phyloP scores from a whole-genome alignment of 2,888 invertebrate genomes.

The Oscheius sp. region DNA sequence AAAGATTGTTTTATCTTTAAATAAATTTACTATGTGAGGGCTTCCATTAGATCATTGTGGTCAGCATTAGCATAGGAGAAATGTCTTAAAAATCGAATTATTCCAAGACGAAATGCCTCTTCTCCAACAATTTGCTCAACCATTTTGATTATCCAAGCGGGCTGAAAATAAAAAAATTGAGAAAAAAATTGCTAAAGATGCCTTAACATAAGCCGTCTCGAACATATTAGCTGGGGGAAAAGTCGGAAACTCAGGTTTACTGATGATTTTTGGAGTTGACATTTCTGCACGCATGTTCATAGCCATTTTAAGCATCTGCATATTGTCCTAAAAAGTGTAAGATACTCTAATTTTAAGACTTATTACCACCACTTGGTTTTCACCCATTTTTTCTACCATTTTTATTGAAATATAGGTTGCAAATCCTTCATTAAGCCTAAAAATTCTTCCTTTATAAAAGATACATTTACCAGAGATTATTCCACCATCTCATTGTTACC shows the following conservation, averaged over 20 bases:
- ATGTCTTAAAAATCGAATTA: slow-evolving; percentile 44
- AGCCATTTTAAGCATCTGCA: not conserved
- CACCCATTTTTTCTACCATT: slow-evolving; percentile 13
- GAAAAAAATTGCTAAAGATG: not conserved
- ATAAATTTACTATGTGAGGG: slow-evolving; percentile 47
- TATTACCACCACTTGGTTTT: not conserved
- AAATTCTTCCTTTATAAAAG: slow-evolving; percentile 61
- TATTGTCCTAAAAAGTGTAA: slow-evolving; percentile 5
- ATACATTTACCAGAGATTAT: slow-evolving; percentile 7
- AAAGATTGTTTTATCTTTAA: slow-evolving; percentile 7
- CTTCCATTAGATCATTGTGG: slow-evolving; percentile 54
- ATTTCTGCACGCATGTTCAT: not conserved
- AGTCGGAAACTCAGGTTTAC: slow-evolving; percentile 27
- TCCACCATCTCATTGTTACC: slow-evolving; percentile 68
- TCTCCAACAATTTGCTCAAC: slow-evolving; percentile 52
- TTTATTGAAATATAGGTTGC: slow-evolving; percentile 46
- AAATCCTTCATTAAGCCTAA: slow-evolving; percentile 65
- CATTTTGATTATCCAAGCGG: slow-evolving; percentile 54
- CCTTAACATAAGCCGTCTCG: slow-evolving; percentile 34
- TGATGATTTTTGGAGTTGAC: slow-evolving; percentile 30
- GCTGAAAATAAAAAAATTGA: slow-evolving; percentile 28
- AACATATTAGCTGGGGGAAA: slow-evolving; percentile 31
- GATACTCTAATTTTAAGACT: not conserved
- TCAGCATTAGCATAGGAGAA: slow-evolving; percentile 57
- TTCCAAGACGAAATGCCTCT: slow-evolving; percentile 50